Evolutionary conservation across 1,140 invertebrate genomes (phyloP).

Genomic region (Musca vetustissima): DNA sequence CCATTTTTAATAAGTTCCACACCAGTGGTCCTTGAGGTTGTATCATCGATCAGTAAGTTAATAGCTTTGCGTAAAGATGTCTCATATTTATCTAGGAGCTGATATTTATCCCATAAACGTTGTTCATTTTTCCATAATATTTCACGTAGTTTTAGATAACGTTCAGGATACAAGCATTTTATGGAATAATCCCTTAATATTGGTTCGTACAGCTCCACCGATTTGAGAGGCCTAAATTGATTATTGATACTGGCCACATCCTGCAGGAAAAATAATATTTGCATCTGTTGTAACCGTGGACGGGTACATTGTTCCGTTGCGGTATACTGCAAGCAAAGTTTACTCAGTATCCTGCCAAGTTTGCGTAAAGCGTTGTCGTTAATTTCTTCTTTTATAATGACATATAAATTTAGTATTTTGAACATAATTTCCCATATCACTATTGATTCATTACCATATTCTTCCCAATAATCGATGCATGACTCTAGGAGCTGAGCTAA

Average conservation of each 20-base stretch:
- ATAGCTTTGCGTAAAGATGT: background rate
- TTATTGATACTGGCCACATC: background rate
- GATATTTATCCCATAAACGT: slow-evolving; percentile 4
- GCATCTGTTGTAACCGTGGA: background rate
- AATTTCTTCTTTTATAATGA: background rate
- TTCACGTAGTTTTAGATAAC: background rate
- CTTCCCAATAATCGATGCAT: background rate
- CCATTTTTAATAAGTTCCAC: background rate
- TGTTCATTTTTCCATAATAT: background rate
- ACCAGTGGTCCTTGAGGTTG: background rate
- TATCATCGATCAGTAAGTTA: background rate
- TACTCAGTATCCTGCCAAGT: background rate
- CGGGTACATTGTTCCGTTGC: slow-evolving; percentile 5
- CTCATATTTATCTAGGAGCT: slow-evolving; percentile 1
- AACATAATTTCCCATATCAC: slow-evolving; percentile 1
- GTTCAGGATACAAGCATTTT: slow-evolving; percentile 19
- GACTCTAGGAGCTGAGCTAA: background rate
- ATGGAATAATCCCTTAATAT: slow-evolving; percentile 32
- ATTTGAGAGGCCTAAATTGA: background rate
- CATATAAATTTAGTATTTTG: background rate
- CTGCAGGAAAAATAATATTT: slow-evolving; percentile 1
- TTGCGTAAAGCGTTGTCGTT: background rate
- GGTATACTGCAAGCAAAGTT: background rate
- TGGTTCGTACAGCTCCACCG: background rate
- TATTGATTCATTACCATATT: background rate